phyloP scores from a whole-genome alignment of 2,113 vertebrate species.

The Notothenia coriiceps region DNA sequence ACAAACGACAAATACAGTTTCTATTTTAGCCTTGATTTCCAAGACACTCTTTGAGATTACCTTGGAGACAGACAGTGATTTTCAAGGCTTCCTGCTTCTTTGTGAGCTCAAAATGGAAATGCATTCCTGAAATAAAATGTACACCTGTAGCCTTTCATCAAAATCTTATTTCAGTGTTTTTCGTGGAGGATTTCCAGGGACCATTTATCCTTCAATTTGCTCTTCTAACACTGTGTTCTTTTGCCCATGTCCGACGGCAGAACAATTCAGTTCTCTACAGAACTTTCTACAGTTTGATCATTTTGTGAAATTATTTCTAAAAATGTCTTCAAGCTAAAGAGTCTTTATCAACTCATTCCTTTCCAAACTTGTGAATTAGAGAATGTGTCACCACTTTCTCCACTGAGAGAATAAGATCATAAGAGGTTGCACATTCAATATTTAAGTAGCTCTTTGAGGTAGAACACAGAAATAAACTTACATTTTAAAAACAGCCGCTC shows the following conservation, averaged over 20 bases:
- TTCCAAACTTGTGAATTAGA: constrained; percentile 8
- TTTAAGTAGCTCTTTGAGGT: constrained; percentile 34
- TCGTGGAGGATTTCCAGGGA: background rate
- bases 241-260: background rate
- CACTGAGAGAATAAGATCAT: background rate
- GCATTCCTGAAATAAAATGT: background rate
- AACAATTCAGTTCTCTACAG: background rate
- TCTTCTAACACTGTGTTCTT: background rate
- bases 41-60: background rate
- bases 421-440: constrained; percentile 16
- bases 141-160: background rate
- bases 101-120: no score
- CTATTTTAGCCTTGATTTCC: constrained; percentile 7
- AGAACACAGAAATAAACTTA: constrained; percentile 5
- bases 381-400: background rate
- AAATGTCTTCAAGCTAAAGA: background rate
- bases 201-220: background rate
- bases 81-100: no score
- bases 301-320: background rate
- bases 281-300: background rate
- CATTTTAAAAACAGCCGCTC: background rate
- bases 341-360: constrained; percentile 1
- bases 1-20: background rate
- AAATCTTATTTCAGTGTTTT: background rate
- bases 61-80: no score